A percentile compares a stretch with the other conserved stretches of the same genome.
Evolutionary conservation across 1,140 invertebrate genomes (phyloP).

Genomic region (Pogonus chalceus): DNA sequence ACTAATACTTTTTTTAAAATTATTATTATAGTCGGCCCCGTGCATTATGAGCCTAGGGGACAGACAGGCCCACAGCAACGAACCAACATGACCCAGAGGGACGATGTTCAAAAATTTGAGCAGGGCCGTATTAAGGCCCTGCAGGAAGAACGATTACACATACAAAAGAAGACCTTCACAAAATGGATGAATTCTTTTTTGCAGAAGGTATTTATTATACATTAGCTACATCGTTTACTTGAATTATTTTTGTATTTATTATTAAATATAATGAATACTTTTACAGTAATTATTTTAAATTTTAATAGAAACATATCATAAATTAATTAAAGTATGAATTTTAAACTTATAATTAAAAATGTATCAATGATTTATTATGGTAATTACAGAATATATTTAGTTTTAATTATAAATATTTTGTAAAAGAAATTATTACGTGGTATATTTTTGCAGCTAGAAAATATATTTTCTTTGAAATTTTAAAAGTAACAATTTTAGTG

Average conservation of each 20-base stretch:
- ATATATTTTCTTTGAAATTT: too few relatives aligned
- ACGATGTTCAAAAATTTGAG: slow-evolving; percentile 90
- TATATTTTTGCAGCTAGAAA: too few relatives aligned
- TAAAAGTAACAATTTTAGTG: too few relatives aligned
- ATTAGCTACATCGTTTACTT: slow-evolving; percentile 17
- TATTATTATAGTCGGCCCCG: slow-evolving; percentile 27
- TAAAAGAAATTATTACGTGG: too few relatives aligned
- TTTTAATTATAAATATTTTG: too few relatives aligned
- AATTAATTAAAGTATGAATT: too few relatives aligned
- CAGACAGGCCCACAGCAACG: slow-evolving; percentile 31
- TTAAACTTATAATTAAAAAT: too few relatives aligned
- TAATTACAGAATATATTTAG: too few relatives aligned
- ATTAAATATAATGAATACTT: too few relatives aligned
- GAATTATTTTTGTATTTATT: background rate
- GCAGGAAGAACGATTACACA: slow-evolving; percentile 92
- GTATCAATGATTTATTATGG: too few relatives aligned
- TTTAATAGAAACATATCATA: too few relatives aligned
- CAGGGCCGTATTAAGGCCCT: slow-evolving; percentile 90
- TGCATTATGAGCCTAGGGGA: slow-evolving; percentile 29
- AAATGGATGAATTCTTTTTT: slow-evolving; percentile 99
- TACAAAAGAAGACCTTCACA: slow-evolving; percentile 99
- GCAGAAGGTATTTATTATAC: slow-evolving; percentile 90
- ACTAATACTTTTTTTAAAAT: slow-evolving; percentile 15
- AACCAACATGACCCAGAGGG: slow-evolving; percentile 75
- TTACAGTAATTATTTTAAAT: too few relatives aligned